Evolutionary conservation across 2,888 invertebrate genomes (phyloP), one percentile per base, ranked within the genome.

Genomic region (Camptogramma bilineatum): DNA sequence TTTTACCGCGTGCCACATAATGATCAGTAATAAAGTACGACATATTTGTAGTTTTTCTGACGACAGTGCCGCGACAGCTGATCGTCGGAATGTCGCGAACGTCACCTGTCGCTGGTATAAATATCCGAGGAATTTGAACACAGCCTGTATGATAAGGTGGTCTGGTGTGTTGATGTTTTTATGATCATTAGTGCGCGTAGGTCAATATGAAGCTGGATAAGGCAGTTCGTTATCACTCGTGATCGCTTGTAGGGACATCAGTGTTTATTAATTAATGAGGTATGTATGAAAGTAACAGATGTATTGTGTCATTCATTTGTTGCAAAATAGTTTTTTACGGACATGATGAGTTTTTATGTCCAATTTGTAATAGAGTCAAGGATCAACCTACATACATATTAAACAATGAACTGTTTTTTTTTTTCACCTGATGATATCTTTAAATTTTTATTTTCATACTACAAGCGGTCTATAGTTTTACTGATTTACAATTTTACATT

Each of bases 31-130:
- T 80, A 83, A 64, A 69, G 55, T 31, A 48, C 56, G 28, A 48
- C 60, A 61, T 64, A 56, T 52, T 53, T 62, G 24, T 42, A 60
- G 80, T 89, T 90, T 88, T 90, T 90, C 75, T 66, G 64, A 73
- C 65, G 76, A 75, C 71, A 61, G 71, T 69, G 77, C 76, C 71
- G 77, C 76, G 81, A 74, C 75, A 77, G 79, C 74, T 78, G 80
- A 66, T 63, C 64, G 68, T 16, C 10, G 68, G 71, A 73, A 71
- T 73, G 71, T 57, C 60, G 70, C 71, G n/a, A 28, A 69, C 62
- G 70, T 66, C 83, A 84, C 79, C 83, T 81, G 83, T 71, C 67
- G 52, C 47, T 52, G 54, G 55, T 70, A 70, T 69, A 71, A 69
- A 71, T 78, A 71, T 69, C 57, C 13, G 31, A 16, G 31, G 61